Evolutionary conservation across 1,140 invertebrate genomes (phyloP), one percentile per base, ranked within the genome.

Genomic region (Aphis gossypii): DNA sequence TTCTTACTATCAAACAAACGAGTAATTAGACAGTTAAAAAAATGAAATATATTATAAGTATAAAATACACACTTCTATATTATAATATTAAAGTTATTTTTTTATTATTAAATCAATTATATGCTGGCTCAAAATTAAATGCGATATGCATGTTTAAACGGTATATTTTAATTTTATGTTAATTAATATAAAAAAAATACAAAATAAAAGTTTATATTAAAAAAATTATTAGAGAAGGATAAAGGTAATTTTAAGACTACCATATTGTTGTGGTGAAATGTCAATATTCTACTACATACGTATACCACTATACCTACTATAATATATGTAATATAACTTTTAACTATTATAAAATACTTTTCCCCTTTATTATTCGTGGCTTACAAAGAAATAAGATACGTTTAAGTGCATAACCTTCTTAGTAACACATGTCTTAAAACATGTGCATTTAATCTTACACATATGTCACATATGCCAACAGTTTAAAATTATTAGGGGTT

Each of bases 351-450:
- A 83, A 83, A 83, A 83, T 83, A 83, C 35, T 21, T 68, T 68
- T 18, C 60, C 60, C 60, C 60, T 35, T 35, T 76, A 82, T 82
- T 38, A 20, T 83, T 38, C 21, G 8, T 41, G n/a, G 30, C 30
- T 88, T 46, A 48, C 46, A 21, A 88, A 48, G 86, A 88, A 88
- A 88, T 88, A 88, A 88, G 86, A 88, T 30, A 88, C 86, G n/a
- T 88, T 20, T 88, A 48, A 76, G 60, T 76, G n/a, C 30, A 76
- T 76, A 76, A 76, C 60, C 60, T 68, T 68, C 60, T 76, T 76
- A 76, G 60, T 20, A n/a, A n/a, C 46, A 88, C 86, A 88, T 88
- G 46, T 51, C 46, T 48, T 44, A 86, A 86, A 86, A 48, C 46
- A 88, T 84, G 83, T 84, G 35, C 83, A 84, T 76, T 76, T 38